These are phyloP conservation scores for Drosophila kohkoa DNA, from an alignment of 1,140 invertebrate species.

Conservation along the genomic window DNA sequence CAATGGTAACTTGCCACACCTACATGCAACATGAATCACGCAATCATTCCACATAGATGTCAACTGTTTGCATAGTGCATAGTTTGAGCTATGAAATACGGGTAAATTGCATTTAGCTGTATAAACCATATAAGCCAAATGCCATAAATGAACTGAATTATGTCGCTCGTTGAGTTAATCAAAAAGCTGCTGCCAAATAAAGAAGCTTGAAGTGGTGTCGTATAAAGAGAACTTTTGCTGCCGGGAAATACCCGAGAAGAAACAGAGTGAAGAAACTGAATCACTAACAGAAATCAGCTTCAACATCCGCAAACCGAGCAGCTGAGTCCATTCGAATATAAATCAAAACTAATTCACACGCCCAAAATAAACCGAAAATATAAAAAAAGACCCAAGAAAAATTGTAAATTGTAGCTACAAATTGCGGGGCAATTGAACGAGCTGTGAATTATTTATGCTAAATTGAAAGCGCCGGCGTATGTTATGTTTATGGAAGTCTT, in stretches of 20 bases:
- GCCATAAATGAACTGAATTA: constrained; percentile 75
- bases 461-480: constrained; percentile 27
- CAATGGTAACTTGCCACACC: constrained; percentile 42
- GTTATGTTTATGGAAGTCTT: constrained; percentile 8
- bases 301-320: constrained; percentile 63
- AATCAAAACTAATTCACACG: constrained; percentile 78
- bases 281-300: constrained; percentile 27
- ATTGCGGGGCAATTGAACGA: constrained; percentile 51
- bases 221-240: constrained; percentile 20
- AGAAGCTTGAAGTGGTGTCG: constrained; percentile 58
- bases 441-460: constrained; percentile 59
- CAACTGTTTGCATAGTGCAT: constrained; percentile 29
- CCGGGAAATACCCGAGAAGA: constrained; percentile 62
- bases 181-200: constrained; percentile 66
- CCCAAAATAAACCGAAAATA: constrained; percentile 53
- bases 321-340: constrained; percentile 34
- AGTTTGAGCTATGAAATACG: constrained; percentile 19
- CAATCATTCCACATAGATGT: constrained; percentile 38
- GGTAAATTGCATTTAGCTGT: constrained; percentile 70
- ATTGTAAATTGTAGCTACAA: constrained; percentile 34
- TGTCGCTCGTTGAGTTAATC: constrained; percentile 74
- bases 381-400: constrained; percentile 13
- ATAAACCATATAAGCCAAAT: constrained; percentile 62
- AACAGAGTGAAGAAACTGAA: constrained; percentile 26
- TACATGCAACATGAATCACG: constrained; percentile 37